phyloP scores from a whole-genome alignment of 2,888 invertebrate species.

The Eristalis intricaria region DNA sequence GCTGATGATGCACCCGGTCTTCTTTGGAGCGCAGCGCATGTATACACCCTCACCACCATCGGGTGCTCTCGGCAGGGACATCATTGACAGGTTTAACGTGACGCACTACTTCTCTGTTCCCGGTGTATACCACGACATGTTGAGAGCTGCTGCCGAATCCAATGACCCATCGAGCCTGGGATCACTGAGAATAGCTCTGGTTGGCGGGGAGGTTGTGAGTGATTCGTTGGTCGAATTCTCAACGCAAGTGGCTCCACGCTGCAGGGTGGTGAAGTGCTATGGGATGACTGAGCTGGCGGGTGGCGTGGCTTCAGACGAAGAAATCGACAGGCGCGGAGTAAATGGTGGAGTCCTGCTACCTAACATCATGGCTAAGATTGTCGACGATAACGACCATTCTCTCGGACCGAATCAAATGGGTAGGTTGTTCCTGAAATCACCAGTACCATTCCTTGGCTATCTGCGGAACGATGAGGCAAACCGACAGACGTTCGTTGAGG shows the following conservation, averaged over 20 bases:
- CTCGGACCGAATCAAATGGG: slow-evolving; percentile 63
- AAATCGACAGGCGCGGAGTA: slow-evolving; percentile 3
- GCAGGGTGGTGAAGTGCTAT: slow-evolving; percentile 62
- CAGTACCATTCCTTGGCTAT: slow-evolving; percentile 65
- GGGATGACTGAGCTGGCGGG: slow-evolving; percentile 72
- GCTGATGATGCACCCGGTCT: slow-evolving; percentile 61
- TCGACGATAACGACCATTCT: slow-evolving; percentile 52
- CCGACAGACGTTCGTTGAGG: slow-evolving; percentile 16
- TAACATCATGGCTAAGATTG: slow-evolving; percentile 61
- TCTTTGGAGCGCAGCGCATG: slow-evolving; percentile 67
- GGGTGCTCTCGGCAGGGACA: slow-evolving; percentile 39
- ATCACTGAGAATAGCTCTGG: slow-evolving; percentile 56
- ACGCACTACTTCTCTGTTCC: slow-evolving; percentile 71
- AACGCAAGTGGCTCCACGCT: slow-evolving; percentile 40
- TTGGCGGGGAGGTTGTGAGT: slow-evolving; percentile 67
- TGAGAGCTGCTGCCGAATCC: slow-evolving; percentile 44
- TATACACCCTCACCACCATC: slow-evolving; percentile 47
- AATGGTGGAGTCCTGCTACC: slow-evolving; percentile 62
- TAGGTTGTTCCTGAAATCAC: slow-evolving; percentile 56
- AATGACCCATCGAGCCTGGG: slow-evolving; percentile 39
- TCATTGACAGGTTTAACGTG: slow-evolving; percentile 53
- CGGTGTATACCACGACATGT: slow-evolving; percentile 48
- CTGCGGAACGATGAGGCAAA: slow-evolving; percentile 26
- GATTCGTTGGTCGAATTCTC: slow-evolving; percentile 41
- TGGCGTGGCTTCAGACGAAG: slow-evolving; percentile 62